These are phyloP conservation scores for Idaea biselata DNA, from an alignment of 2,888 invertebrate genomes.

Conservation along the genomic window DNA sequence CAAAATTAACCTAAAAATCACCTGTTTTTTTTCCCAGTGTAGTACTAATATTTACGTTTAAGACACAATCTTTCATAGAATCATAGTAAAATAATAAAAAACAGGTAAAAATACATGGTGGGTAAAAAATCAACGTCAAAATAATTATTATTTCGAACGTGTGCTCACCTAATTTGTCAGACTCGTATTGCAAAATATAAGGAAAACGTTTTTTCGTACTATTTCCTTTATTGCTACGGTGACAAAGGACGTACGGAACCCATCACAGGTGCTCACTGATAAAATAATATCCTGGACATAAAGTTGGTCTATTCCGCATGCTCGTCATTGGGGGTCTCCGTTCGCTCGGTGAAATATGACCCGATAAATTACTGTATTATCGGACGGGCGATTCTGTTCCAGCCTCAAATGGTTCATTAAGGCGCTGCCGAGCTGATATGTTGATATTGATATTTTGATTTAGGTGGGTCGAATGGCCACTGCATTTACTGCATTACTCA, in stretches of 20 bases:
- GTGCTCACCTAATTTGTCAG: neutral
- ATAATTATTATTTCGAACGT: slow-evolving; percentile 7
- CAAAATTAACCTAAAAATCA: no score
- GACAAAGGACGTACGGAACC: slow-evolving; percentile 25
- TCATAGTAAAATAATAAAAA: no score
- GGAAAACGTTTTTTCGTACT: slow-evolving; percentile 18
- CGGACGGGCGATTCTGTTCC: slow-evolving; percentile 48
- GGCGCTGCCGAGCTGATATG: slow-evolving; percentile 5
- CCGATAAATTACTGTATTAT: slow-evolving; percentile 62
- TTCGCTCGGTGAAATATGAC: slow-evolving; percentile 54
- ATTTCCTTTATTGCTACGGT: slow-evolving; percentile 23
- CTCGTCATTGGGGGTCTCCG: slow-evolving; percentile 51
- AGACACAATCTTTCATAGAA: no score
- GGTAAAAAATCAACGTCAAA: neutral
- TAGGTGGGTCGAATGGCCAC: neutral
- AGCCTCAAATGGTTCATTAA: slow-evolving; percentile 32
- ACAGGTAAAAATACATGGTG: neutral
- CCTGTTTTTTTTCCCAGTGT: no score
- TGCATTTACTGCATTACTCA: neutral
- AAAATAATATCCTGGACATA: slow-evolving; percentile 24
- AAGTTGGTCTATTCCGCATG: slow-evolving; percentile 24
- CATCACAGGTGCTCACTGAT: slow-evolving; percentile 26
- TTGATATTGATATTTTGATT: neutral
- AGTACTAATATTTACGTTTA: no score
- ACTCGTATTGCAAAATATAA: slow-evolving; percentile 8